Evolutionary conservation across 2,888 invertebrate species (phyloP).

Genomic region (Chloromyia formosa): DNA sequence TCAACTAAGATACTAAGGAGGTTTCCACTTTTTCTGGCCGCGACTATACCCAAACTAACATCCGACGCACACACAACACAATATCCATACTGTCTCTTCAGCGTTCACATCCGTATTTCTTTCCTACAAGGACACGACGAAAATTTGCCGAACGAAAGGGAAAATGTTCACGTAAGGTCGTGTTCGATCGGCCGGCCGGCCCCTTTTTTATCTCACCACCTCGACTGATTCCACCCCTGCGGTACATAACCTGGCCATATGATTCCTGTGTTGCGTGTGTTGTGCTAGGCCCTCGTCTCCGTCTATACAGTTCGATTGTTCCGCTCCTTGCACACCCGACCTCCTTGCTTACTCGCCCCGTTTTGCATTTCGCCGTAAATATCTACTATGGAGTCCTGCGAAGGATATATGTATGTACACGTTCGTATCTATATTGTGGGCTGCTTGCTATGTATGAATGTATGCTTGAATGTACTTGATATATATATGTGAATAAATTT

Average conservation of each 20-base stretch:
- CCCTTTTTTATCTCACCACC: background rate
- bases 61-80: background rate
- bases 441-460: background rate
- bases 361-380: no score
- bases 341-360: background rate
- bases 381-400: no score
- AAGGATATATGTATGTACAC: background rate
- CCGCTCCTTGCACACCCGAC: background rate
- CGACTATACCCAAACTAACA: conserved; percentile 11
- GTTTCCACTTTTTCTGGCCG: background rate
- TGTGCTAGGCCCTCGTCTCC: background rate
- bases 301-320: background rate
- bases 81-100: background rate
- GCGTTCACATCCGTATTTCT: conserved; percentile 8
- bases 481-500: background rate
- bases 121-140: conserved; percentile 22
- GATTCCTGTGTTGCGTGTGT: conserved; percentile 31
- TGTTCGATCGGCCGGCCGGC: conserved; percentile 8
- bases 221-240: background rate
- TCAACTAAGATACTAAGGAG: no score
- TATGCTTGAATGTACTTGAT: background rate
- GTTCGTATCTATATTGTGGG: background rate
- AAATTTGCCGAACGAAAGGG: conserved; percentile 36
- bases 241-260: conserved; percentile 32
- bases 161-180: conserved; percentile 3